phyloP scores from a whole-genome alignment of 2,797 vertebrate species.

The Crenuchus spilurus region DNA sequence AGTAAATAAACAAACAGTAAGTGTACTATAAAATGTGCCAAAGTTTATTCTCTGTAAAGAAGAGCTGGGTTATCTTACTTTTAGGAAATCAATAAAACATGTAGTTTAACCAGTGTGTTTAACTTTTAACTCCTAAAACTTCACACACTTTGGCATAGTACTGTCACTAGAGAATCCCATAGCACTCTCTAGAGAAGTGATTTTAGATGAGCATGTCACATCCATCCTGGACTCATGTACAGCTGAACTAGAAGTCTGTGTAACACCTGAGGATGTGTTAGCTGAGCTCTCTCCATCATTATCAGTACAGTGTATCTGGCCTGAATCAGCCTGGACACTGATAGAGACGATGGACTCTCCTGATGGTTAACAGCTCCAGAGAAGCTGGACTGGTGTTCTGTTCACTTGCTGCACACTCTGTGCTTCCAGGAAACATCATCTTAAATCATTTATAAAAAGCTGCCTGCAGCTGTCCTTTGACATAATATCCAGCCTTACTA shows the following conservation, averaged over 20 bases:
- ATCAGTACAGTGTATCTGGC: not conserved
- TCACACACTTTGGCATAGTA: too few species aligned
- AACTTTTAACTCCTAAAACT: too few species aligned
- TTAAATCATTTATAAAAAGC: conserved; percentile 41
- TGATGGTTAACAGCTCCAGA: not conserved
- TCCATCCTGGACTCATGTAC: too few species aligned
- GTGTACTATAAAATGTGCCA: too few species aligned
- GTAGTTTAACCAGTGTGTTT: too few species aligned
- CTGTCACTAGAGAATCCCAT: too few species aligned
- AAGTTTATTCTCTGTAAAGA: too few species aligned
- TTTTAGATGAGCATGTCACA: not conserved
- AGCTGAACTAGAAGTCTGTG: not conserved
- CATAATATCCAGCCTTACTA: conserved; percentile 45
- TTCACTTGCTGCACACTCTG: conserved; percentile 33
- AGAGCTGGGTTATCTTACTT: too few species aligned
- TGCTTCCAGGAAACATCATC: conserved; percentile 31
- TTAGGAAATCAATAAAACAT: too few species aligned
- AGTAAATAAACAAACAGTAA: too few species aligned
- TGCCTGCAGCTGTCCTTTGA: conserved; percentile 52
- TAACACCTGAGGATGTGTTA: not conserved
- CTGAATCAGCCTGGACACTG: conserved; percentile 6
- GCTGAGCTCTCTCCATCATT: not conserved
- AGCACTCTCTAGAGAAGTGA: too few species aligned
- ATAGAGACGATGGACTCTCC: conserved; percentile 1
- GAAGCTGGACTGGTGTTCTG: not conserved